Conservation (phyloP, 2,888 invertebrate genomes). For the Epinotia bilunana region DNA sequence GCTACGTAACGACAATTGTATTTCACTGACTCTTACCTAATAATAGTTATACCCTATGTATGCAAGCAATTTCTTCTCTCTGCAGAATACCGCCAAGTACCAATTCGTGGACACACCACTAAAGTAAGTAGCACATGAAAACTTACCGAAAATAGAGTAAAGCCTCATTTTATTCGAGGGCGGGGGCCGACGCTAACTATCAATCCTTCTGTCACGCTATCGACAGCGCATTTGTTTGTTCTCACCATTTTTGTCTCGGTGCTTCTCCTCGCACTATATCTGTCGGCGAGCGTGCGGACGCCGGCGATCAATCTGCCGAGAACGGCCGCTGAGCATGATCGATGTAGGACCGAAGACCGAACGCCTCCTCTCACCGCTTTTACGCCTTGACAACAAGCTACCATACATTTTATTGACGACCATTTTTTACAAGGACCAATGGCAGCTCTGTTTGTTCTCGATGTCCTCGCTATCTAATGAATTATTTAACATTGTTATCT, state of each 20-base stretch:
- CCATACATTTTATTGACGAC: constrained; percentile 68
- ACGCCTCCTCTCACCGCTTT: constrained; percentile 54
- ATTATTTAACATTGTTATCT: constrained; percentile 68
- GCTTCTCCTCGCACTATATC: constrained; percentile 66
- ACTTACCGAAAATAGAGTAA: constrained; percentile 39
- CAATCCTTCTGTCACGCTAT: constrained; percentile 81
- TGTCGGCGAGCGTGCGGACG: constrained; percentile 60
- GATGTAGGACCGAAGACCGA: constrained; percentile 65
- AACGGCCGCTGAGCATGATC: constrained; percentile 75
- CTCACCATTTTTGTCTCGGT: constrained; percentile 80
- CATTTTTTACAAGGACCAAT: constrained; percentile 56
- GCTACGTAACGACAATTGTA: background rate
- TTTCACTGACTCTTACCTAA: background rate
- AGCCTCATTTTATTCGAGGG: constrained; percentile 35
- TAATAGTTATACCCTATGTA: background rate
- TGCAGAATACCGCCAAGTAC: constrained; percentile 18
- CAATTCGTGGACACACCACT: constrained; percentile 15
- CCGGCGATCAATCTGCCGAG: constrained; percentile 77
- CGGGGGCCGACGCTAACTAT: constrained; percentile 62
- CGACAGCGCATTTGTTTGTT: constrained; percentile 83
- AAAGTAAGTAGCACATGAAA: constrained; percentile 23
- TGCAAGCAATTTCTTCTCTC: constrained; percentile 7
- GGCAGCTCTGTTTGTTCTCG: constrained; percentile 61
- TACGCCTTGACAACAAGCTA: constrained; percentile 59
- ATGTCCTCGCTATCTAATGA: constrained; percentile 67